Percentiles rank a stretch among this genome's conserved stretches.
Conservation (phyloP, 2,888 invertebrate genomes). For the Rhorus exstirpatorius region DNA sequence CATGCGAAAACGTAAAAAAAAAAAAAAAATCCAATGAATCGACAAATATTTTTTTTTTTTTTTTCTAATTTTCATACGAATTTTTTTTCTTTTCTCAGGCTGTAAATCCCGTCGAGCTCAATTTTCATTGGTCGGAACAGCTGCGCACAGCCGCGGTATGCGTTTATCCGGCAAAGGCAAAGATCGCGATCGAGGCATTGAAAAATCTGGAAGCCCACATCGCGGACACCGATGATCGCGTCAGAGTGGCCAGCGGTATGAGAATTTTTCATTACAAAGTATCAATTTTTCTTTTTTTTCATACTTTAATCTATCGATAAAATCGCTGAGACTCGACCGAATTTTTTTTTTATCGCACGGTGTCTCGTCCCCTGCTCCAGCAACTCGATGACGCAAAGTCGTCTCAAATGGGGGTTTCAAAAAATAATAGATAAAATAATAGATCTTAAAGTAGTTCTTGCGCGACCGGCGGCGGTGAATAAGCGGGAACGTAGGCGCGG, state of each 20-base stretch:
- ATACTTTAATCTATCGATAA: constrained; percentile 11
- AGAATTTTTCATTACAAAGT: neutral
- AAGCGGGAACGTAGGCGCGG: too few species aligned
- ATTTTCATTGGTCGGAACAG: constrained; percentile 80
- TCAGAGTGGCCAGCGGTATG: constrained; percentile 94
- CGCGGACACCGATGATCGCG: constrained; percentile 82
- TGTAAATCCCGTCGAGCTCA: constrained; percentile 87
- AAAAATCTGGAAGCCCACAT: constrained; percentile 86
- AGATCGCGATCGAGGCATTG: constrained; percentile 90
- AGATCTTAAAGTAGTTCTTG: too few species aligned
- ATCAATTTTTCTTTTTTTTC: constrained; percentile 40
- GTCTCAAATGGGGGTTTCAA: too few species aligned
- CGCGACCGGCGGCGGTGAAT: too few species aligned
- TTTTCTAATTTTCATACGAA: neutral
- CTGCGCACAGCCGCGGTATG: constrained; percentile 96
- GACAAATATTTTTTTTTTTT: neutral
- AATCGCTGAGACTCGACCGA: too few species aligned
- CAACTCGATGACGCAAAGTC: too few species aligned
- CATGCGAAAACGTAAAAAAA: too few species aligned
- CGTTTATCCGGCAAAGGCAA: constrained; percentile 96
- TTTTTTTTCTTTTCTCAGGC: constrained; percentile 85
- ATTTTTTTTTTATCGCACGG: too few species aligned
- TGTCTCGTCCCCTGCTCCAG: too few species aligned
- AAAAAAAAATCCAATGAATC: too few species aligned
- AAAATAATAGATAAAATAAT: too few species aligned